A percentile compares a stretch with the other conserved stretches of the same genome.
These are phyloP conservation scores for Magallana gigas DNA, from an alignment of 1,140 invertebrate genomes.

Conservation along the genomic window DNA sequence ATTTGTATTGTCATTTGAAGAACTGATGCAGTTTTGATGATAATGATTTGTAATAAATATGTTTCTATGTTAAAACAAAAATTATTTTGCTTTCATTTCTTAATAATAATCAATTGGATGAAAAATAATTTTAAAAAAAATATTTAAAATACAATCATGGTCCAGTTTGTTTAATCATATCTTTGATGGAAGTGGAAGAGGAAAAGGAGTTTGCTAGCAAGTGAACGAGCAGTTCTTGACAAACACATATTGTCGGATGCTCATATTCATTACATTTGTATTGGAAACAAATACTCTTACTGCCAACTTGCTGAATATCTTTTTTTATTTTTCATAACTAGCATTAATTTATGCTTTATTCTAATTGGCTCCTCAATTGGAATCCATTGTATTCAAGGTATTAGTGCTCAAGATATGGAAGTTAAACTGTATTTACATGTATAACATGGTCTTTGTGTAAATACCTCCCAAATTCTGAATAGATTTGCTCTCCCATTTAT, in stretches of 20 bases:
- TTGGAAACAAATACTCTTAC: too few species aligned
- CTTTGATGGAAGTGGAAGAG: background rate
- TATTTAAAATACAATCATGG: background rate
- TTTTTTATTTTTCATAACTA: too few species aligned
- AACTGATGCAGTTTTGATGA: background rate
- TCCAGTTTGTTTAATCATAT: constrained; percentile 19
- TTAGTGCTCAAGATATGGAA: too few species aligned
- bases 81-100: background rate
- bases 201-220: background rate
- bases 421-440: too few species aligned
- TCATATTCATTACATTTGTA: too few species aligned
- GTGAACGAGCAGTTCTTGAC: background rate
- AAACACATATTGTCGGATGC: background rate
- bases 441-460: too few species aligned
- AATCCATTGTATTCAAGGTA: too few species aligned
- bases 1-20: background rate
- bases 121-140: background rate
- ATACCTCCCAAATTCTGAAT: too few species aligned
- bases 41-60: background rate
- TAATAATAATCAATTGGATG: background rate
- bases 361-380: too few species aligned
- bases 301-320: too few species aligned
- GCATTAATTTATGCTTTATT: too few species aligned
- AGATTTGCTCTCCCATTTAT: too few species aligned
- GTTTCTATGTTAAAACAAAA: background rate